A percentile compares a stretch with the other conserved stretches of the same genome.
phyloP scores from a whole-genome alignment of 2,888 invertebrate genomes.

The Aspidapion aeneum region DNA sequence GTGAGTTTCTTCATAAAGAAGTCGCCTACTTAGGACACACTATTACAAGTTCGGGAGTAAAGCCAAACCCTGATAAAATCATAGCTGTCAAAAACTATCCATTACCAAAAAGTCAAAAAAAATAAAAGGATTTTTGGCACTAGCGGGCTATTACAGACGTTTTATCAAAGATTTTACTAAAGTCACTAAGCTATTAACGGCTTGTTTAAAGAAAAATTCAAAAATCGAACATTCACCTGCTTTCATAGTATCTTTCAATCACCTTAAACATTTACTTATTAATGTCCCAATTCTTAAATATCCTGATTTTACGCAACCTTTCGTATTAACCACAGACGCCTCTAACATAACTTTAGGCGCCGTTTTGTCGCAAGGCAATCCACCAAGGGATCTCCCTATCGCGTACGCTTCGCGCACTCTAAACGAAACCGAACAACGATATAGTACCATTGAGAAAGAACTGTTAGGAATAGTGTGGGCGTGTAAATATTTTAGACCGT shows the following conservation, averaged over 20 bases:
- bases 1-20: background rate
- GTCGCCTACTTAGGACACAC: too few relatives aligned
- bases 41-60: too few relatives aligned
- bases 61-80: too few relatives aligned
- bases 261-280: background rate
- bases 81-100: background rate
- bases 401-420: background rate
- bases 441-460: background rate
- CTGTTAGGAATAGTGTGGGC: background rate
- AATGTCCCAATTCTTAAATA: background rate
- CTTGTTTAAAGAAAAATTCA: background rate
- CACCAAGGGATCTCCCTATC: background rate
- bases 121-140: background rate
- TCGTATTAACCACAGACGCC: background rate
- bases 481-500: background rate
- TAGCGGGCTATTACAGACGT: background rate
- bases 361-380: background rate
- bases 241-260: background rate
- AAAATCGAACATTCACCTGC: too few relatives aligned
- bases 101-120: background rate
- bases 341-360: background rate
- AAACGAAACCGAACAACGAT: background rate
- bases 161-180: background rate
- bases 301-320: background rate
- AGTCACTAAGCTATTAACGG: background rate